Base-by-base conservation (phyloP, 64 coral and sea anemone species). In the Cladopsammia gracilis region DNA sequence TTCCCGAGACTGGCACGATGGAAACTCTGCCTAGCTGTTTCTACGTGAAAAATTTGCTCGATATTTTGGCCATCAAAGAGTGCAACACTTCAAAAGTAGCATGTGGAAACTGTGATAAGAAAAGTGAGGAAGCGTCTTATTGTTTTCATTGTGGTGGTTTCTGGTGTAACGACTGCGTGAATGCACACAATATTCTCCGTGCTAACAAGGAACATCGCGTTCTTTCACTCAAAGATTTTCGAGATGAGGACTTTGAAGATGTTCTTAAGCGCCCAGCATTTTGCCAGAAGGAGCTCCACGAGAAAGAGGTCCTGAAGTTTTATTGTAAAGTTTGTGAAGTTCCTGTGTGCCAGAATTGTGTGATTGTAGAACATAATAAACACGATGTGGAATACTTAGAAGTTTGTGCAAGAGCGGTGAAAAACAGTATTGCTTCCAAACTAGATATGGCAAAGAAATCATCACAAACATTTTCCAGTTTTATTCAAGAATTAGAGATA, bases 11-110 rank as follows among this genome's bases (percentile, higher is more conserved):
- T 44, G 90, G 90, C 62, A 54, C 49, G 1, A 77, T 93, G 52
- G 85, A 93, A 52, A 58, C 74, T 57, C 59, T 93, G 3, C 90
- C 90, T 14, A 67, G 48, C 2, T 86, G 90, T 56, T 93, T 93
- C 43, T 87, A 93, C 58, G 22, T 93, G 59, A 87, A 85, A 54
- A 75, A 85, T 53, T 54, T 93, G 24, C 85, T 83, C 53, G 90
- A 93, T 77, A 87, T 93, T 93, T 60, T 93, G 19, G 82, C 57
- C 25, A 85, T 86, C 48, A 86, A 77, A 69, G 90, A 93, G 49
- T 86, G 85, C 22, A 62, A 77, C 5, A 85, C 70, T 7, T 86
- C 90, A 48, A 93, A 93, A 47, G 90, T 87, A 20, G 65, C 76
- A 26, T 93, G 90, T 78, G 90, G 71, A 34, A 87, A 93, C 72